Evolutionary conservation across 2,113 vertebrate genomes (phyloP).

Genomic region (Mustelus asterias): DNA sequence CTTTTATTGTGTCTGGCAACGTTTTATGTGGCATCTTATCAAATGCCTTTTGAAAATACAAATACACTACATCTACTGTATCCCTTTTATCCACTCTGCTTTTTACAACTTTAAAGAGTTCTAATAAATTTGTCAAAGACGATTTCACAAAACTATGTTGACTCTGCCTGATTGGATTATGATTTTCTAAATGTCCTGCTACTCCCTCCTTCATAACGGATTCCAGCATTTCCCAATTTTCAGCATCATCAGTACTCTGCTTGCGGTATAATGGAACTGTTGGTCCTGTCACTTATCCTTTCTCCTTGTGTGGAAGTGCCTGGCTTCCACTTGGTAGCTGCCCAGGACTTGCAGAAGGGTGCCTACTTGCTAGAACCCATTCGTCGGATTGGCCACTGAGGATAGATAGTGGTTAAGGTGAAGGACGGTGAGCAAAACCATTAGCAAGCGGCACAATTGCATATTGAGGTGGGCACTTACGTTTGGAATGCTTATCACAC

Average conservation of each 20-base stretch:
- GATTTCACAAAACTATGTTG: too few relatives aligned
- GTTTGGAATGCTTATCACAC: conserved; percentile 90
- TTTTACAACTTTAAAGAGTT: not conserved
- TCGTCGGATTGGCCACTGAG: not conserved
- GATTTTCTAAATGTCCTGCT: too few relatives aligned
- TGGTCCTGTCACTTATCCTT: not conserved
- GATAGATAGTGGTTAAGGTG: not conserved
- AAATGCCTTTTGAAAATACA: too few relatives aligned
- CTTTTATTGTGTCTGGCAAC: too few relatives aligned
- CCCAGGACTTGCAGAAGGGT: not conserved
- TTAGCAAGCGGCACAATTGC: not conserved
- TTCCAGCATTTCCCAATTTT: not conserved
- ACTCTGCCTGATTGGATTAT: too few relatives aligned
- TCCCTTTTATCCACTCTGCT: too few relatives aligned
- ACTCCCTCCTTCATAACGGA: not conserved
- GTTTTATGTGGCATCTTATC: not conserved
- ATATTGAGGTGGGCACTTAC: conserved; percentile 59
- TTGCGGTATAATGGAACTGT: not conserved
- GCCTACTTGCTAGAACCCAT: not conserved
- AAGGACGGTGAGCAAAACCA: not conserved
- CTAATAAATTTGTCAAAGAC: too few relatives aligned
- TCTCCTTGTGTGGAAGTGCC: not conserved
- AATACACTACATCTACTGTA: too few relatives aligned
- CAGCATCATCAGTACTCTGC: too few relatives aligned
- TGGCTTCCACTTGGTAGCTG: not conserved